Base-by-base conservation (phyloP, 2,113 vertebrate genomes). In the Takifugu flavidus region DNA sequence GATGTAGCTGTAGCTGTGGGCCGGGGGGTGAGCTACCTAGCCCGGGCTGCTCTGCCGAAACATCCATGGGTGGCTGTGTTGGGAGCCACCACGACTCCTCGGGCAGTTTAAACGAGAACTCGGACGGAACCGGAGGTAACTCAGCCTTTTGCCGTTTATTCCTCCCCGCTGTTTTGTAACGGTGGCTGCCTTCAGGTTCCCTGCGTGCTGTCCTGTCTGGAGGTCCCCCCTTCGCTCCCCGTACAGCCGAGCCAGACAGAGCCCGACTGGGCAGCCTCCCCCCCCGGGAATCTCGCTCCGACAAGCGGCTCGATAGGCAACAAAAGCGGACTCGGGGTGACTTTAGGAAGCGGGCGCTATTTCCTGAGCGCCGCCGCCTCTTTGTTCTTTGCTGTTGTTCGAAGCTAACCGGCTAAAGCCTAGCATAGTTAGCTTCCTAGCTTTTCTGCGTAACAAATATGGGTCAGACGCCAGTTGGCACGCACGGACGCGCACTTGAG, bases 1-100 rank as follows among this genome's bases (percentile, higher is more conserved):
- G 76, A 82, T 84, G 84, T 81, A 84, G 84, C 84, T 82, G 58
- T 75, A 73, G 72, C 82, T 79, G 84, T 72, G 80, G 62, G 79
- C 82, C 87, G 83, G 82, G 84, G 80, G 87, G 73, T 63, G 82
- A 89, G 84, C 83, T 84, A 79, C 80, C 79, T 69, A 82, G 80
- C 79, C 80, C 83, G 88, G 81, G 86, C 80, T 84, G 88, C 86
- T 85, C 78, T 57, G 86, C 84, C 69, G 85, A 80, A 88, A 88
- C 80, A 94, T 92, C 93, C 94, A 97, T 96, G 95, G 95, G 95
- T 93, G 95, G 95, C 93, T 97, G 95, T 92, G 95, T 96, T 88
- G 95, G 95, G 91, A 94, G 93, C 91, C 95, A 95, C 90, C 95
- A 97, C 92, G 95, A 96, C 88, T 97, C 95, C 79, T 95, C 95